A percentile compares a stretch with the other conserved stretches of the same genome.
Evolutionary conservation across 2,888 invertebrate species (phyloP).

Genomic region (Eumerus sabulonum): DNA sequence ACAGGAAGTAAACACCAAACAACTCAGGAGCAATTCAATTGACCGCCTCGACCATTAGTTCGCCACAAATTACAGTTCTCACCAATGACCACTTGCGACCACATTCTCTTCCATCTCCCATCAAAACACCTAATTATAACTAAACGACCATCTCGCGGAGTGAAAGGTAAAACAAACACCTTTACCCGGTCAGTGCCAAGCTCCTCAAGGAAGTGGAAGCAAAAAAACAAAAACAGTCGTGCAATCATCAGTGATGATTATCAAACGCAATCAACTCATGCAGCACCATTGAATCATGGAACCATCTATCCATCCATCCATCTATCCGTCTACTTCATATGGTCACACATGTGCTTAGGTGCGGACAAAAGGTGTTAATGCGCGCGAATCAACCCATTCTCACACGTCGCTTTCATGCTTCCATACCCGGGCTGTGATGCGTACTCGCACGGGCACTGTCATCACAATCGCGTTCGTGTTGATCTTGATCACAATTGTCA

Average conservation of each 20-base stretch:
- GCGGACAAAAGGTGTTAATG: conserved; percentile 64
- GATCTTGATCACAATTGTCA: conserved; percentile 51
- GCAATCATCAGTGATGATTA: conserved; percentile 47
- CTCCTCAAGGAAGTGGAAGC: conserved; percentile 54
- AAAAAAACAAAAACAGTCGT: conserved; percentile 16
- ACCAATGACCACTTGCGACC: conserved; percentile 1
- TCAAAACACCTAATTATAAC: conserved; percentile 15
- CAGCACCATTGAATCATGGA: conserved; percentile 49
- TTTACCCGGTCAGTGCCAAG: conserved; percentile 28
- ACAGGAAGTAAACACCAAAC: conserved; percentile 3
- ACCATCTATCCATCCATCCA: no score
- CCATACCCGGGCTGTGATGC: no score
- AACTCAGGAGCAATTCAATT: conserved; percentile 9
- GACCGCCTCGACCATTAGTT: conserved; percentile 3
- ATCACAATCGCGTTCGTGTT: conserved; percentile 56
- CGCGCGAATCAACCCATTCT: conserved; percentile 62
- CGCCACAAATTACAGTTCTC: conserved; percentile 11
- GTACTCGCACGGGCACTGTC: conserved; percentile 28
- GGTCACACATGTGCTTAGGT: no score
- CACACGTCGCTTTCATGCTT: conserved; percentile 16
- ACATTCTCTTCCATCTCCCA: no score
- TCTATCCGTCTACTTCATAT: background rate
- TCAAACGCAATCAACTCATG: conserved; percentile 64
- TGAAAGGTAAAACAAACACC: conserved; percentile 34
- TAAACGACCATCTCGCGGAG: conserved; percentile 18